Evolutionary conservation across 1,140 invertebrate species (phyloP).

Genomic region (Ips typographus): DNA sequence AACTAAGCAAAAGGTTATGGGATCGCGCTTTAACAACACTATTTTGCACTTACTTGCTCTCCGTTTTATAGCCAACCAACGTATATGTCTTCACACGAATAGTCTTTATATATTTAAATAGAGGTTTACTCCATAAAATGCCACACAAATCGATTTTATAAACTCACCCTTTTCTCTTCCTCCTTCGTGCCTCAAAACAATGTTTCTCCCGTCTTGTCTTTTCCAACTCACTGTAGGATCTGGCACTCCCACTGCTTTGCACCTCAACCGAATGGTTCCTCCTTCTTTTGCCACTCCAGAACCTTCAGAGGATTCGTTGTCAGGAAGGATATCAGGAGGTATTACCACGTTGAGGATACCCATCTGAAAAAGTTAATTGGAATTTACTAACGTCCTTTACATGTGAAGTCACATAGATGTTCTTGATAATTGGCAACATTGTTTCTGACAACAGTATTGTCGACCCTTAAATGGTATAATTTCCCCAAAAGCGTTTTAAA

Average conservation of each 20-base stretch:
- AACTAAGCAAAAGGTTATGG: conserved; percentile 23
- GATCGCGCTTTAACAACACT: conserved; percentile 14
- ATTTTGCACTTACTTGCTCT: conserved; percentile 20
- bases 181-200: conserved; percentile 69
- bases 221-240: conserved; percentile 76
- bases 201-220: conserved; percentile 72
- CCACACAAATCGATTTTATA: background rate
- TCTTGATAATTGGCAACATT: too few relatives aligned
- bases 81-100: background rate
- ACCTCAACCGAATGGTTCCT: conserved; percentile 72
- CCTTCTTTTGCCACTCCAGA: conserved; percentile 70
- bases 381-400: too few relatives aligned
- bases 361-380: conserved; percentile 59
- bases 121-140: background rate
- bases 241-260: conserved; percentile 78
- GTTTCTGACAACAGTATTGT: too few relatives aligned
- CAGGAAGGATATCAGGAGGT: conserved; percentile 78
- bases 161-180: conserved; percentile 58
- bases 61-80: conserved; percentile 6
- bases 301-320: conserved; percentile 59
- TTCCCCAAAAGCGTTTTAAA: too few relatives aligned
- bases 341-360: conserved; percentile 80
- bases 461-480: too few relatives aligned
- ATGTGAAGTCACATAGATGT: too few relatives aligned
- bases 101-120: background rate